Base-by-base conservation (phyloP, 2,113 vertebrate genomes). In the Pelmatolapia mariae region DNA sequence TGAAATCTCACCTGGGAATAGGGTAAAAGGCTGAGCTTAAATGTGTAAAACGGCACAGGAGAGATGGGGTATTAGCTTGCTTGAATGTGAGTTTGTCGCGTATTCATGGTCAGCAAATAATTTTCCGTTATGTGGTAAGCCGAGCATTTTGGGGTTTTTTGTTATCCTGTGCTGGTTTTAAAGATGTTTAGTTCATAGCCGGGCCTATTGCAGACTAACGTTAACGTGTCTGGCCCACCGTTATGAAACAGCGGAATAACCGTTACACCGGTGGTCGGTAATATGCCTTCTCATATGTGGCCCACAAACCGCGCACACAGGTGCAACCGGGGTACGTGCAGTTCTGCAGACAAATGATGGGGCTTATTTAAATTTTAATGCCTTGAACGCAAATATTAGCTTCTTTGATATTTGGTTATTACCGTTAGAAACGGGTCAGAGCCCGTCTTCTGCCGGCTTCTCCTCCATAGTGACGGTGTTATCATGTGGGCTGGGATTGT, bases 101-200 rank as follows among this genome's bases (percentile, higher is more conserved):
- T 45, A 57, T 40, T 54, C 50, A 78, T 76, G 57, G 36, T 57
- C 45, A 50, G 87, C 3, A 81, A 43, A 81, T 91, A 9, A 80
- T 91, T 91, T 94, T 57, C 90, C 92, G 93, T 94, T 95, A 95
- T 94, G 84, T 93, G 83, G 76, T 73, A 57, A 82, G 16, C 18
- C 76, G 19, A 68, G 86, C 45, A 76, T 73, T 76, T 43, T 3
- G 18, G 8, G 0, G 0, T 83, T 33, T 87, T 88, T 6, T 24
- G 81, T 78, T 24, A 33, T 61, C 52, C 84, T 63, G 33, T 43
- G 10, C 36, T 10, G 12, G 66, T 7, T 45, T 33, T 68, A 52
- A 33, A 50, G 29, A 9, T 82, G 18, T 47, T 26, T 4, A 22
- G 43, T 45, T 52, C 29, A 53, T 78, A 45, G 24, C 29, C 2